Evolutionary conservation across 23 tunicate species (phyloP).

Genomic region (Styela clava): DNA sequence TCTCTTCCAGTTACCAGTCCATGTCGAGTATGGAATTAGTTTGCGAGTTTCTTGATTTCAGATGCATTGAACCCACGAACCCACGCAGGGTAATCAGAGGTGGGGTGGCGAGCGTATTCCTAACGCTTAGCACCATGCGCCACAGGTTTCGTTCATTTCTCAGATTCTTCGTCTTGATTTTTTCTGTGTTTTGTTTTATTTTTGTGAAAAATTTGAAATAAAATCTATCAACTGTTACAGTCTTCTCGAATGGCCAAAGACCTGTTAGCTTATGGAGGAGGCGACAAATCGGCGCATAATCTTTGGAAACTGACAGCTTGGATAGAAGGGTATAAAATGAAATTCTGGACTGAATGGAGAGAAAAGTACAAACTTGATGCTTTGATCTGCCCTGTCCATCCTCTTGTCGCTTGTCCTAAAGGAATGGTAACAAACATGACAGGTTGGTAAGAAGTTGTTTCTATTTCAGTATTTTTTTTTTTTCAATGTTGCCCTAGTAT

Average conservation of each 20-base stretch:
- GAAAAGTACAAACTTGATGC: conserved; percentile 29
- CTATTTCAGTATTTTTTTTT: not conserved
- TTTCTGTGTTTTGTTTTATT: too few species aligned
- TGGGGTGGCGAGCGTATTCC: not conserved
- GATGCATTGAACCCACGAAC: not conserved
- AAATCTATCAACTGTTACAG: conserved; percentile 13
- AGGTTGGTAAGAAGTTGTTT: not conserved
- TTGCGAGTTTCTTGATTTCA: too few species aligned
- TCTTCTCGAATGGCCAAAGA: conserved; percentile 45
- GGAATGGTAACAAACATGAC: conserved; percentile 18
- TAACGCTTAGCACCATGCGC: too few species aligned
- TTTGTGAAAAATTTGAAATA: not conserved
- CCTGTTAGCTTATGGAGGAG: conserved; percentile 40
- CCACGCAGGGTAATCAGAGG: not conserved
- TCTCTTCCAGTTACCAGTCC: too few species aligned
- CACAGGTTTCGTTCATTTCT: too few species aligned
- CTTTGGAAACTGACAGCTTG: conserved; percentile 33
- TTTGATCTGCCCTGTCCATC: conserved; percentile 30
- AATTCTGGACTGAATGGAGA: conserved; percentile 45
- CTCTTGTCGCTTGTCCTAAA: conserved; percentile 24
- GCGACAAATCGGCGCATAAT: conserved; percentile 24
- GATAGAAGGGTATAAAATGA: conserved; percentile 36
- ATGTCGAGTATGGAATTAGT: too few species aligned
- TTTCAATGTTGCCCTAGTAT: too few species aligned
- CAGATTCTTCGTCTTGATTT: too few species aligned